Evolutionary conservation across 1,140 invertebrate genomes (phyloP), one percentile per base, ranked within the genome.

Genomic region (Lasaia peninsularis): DNA sequence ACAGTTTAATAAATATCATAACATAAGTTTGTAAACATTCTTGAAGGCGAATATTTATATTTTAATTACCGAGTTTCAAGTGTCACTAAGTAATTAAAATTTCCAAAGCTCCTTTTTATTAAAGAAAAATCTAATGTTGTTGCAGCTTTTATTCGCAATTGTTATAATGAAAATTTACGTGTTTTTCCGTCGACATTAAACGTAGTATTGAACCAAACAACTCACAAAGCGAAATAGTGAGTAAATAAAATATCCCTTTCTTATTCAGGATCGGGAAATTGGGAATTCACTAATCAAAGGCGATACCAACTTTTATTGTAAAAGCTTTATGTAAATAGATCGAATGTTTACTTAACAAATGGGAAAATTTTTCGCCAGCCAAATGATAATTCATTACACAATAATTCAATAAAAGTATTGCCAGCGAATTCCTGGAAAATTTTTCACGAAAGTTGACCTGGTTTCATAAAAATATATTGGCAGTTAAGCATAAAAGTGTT

Each of bases 241-340:
- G 40, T 48, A 20, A 48, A 48, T 48, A 48, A 48, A n/a, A 10
- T 9, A 48, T 48, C 16, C 40, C 16, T 48, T 48, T 48, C 18
- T 20, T 48, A 48, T 48, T 48, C 40, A 48, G 40, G 40, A 18
- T 48, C 18, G 20, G 40, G 40, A 48, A 48, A 48, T 48, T 48
- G 40, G 40, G 20, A 48, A 48, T 18, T 48, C 40, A 48, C 40
- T 48, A 48, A 48, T 48, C 40, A 48, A 48, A 48, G 40, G 16
- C 18, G 40, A 48, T 48, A 48, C 40, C 9, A 48, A 16, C 40
- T 48, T 48, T 48, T 48, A 48, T 48, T 48, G 40, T 48, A 16
- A 48, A 11, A 48, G 40, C 18, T 20, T 48, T 48, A 48, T 48
- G 18, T 48, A 48, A 48, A 48, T 48, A 8, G 40, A 48, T 48